Conservation (phyloP, 2,888 invertebrate species). For the Pherbina coryleti region DNA sequence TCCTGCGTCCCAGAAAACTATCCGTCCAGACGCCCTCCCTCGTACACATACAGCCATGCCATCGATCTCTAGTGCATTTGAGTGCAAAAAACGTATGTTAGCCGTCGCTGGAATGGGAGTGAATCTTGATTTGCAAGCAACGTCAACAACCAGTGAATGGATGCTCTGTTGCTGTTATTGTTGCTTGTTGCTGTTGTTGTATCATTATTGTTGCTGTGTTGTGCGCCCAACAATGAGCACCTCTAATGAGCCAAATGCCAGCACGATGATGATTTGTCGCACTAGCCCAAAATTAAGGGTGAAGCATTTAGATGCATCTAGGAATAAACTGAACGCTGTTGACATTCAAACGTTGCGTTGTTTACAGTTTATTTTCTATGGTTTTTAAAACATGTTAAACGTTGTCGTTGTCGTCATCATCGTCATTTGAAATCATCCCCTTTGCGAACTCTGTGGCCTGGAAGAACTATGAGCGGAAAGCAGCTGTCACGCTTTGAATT, state of each 20-base stretch:
- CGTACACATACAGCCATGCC: neutral
- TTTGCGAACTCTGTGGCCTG: no score
- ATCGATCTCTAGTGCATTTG: constrained; percentile 9
- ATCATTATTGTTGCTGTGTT: neutral
- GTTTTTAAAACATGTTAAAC: no score
- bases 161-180: no score
- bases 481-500: no score
- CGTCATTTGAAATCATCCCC: no score
- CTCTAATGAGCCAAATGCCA: constrained; percentile 41
- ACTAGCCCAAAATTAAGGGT: constrained; percentile 19
- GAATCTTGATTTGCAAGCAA: constrained; percentile 23
- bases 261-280: constrained; percentile 32
- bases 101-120: constrained; percentile 28
- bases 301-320: neutral
- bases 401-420: no score
- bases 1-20: neutral
- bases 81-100: constrained; percentile 40
- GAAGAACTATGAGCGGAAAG: no score
- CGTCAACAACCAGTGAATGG: neutral
- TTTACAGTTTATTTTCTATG: no score
- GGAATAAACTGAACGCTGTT: no score
- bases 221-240: constrained; percentile 25
- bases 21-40: neutral
- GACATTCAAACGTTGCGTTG: no score
- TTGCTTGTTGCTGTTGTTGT: neutral